phyloP scores from a whole-genome alignment of 2,888 invertebrate genomes.

The Mimumesa dahlbomi region DNA sequence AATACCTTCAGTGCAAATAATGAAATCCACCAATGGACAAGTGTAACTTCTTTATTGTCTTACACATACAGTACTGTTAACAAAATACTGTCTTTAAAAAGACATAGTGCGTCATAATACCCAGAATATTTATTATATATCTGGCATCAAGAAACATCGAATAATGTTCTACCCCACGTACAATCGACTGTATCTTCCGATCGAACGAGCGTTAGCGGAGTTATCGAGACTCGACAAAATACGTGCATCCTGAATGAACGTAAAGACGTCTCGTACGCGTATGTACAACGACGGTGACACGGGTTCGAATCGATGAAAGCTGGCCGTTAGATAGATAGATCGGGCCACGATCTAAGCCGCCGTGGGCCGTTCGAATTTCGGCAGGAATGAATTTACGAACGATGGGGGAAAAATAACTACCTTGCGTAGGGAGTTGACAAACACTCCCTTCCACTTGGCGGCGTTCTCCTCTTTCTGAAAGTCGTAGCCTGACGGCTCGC shows the following conservation, averaged over 20 bases:
- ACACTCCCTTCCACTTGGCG: conserved; percentile 95
- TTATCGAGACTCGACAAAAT: neutral
- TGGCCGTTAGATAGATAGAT: neutral
- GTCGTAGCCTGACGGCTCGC: conserved; percentile 85
- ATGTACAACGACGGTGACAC: conserved; percentile 27
- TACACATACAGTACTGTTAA: neutral
- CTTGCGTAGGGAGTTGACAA: conserved; percentile 93
- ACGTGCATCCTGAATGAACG: conserved; percentile 2
- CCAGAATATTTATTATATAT: neutral
- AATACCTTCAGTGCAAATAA: neutral
- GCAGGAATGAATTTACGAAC: neutral
- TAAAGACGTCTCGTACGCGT: conserved; percentile 14
- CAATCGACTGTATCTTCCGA: conserved; percentile 1
- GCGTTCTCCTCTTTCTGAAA: conserved; percentile 94
- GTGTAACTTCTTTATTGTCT: neutral
- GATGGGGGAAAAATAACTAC: conserved; percentile 84
- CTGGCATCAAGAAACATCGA: neutral
- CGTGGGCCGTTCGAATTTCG: neutral
- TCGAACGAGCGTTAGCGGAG: neutral
- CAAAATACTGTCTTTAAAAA: neutral
- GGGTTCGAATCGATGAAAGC: conserved; percentile 1
- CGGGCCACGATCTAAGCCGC: neutral
- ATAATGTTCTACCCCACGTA: neutral
- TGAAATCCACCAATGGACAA: neutral
- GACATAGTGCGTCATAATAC: neutral